Conservation (phyloP, 2,797 vertebrate genomes). For the Centropyge bicolor region DNA sequence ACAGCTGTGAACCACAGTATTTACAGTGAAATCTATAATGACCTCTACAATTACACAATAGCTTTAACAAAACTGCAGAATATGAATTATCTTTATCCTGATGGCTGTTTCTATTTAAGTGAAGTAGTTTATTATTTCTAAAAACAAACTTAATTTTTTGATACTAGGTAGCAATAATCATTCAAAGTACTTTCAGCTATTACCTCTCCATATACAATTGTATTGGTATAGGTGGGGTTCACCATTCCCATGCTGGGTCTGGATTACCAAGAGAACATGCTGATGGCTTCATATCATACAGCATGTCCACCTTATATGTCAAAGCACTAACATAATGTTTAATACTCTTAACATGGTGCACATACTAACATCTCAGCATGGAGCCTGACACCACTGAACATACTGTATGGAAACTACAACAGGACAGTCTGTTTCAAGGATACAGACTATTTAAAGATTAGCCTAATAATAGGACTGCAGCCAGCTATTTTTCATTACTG, state of each 20-base stretch:
- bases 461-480: constrained; percentile 38
- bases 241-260: neutral
- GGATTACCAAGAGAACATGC: neutral
- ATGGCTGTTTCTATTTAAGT: neutral
- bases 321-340: neutral
- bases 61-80: neutral
- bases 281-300: neutral
- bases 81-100: neutral
- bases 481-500: constrained; percentile 25
- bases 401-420: neutral
- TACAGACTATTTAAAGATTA: constrained; percentile 26
- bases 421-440: constrained; percentile 28
- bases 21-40: neutral
- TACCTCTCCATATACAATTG: neutral
- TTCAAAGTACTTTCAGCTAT: neutral
- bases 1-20: neutral
- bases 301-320: neutral
- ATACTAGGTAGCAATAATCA: neutral
- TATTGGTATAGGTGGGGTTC: neutral
- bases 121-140: neutral
- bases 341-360: neutral
- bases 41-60: neutral
- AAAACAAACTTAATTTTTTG: neutral
- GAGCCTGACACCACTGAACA: neutral
- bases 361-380: neutral